phyloP scores from a whole-genome alignment of 1,140 invertebrate genomes.

The Drepana arcuata region DNA sequence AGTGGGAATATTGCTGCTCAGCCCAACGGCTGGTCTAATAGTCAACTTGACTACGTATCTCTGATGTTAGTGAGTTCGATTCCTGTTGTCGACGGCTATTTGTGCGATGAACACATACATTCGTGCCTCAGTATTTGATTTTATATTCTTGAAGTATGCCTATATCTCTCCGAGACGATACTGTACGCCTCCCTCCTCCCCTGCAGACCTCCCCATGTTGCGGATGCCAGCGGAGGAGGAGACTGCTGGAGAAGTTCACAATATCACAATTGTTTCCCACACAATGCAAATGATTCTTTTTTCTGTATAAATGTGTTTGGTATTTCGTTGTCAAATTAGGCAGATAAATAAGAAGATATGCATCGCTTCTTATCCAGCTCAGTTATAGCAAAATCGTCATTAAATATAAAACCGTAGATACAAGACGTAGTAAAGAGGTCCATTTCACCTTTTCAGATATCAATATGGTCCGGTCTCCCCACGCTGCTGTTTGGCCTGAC shows the following conservation, averaged over 20 bases:
- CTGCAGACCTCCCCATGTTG: too few relatives aligned
- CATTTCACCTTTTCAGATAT: slow-evolving; percentile 30
- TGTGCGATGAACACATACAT: too few relatives aligned
- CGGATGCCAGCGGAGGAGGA: too few relatives aligned
- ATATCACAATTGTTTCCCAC: neutral
- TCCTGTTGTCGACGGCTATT: neutral
- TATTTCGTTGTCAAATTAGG: neutral
- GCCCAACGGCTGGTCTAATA: neutral
- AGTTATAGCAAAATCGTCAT: neutral
- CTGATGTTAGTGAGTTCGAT: neutral
- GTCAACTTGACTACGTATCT: neutral
- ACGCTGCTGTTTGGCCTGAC: slow-evolving; percentile 44
- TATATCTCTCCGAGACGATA: too few relatives aligned
- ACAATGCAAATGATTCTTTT: neutral
- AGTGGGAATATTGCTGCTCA: neutral
- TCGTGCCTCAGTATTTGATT: too few relatives aligned
- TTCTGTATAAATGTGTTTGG: too few relatives aligned
- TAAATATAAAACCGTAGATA: neutral
- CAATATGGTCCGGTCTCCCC: slow-evolving; percentile 47
- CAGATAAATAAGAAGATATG: neutral
- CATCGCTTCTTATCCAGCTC: neutral
- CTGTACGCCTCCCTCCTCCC: neutral
- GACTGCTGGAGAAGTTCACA: too few relatives aligned
- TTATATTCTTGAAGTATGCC: too few relatives aligned
- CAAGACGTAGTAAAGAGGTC: neutral